phyloP scores from a whole-genome alignment of 2,797 vertebrate species.

The Lemur catta region DNA sequence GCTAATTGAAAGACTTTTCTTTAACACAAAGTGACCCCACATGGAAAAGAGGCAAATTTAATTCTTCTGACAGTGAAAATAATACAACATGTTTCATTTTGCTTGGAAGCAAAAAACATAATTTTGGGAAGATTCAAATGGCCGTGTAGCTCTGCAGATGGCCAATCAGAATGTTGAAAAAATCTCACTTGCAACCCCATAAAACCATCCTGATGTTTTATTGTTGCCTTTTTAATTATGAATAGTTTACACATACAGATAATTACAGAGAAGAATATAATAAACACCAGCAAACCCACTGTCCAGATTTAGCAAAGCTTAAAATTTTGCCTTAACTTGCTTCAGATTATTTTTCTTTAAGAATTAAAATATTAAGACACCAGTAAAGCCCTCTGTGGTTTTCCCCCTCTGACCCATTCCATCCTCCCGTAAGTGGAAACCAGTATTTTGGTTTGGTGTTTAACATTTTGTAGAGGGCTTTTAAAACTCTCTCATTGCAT shows the following conservation, averaged over 20 bases:
- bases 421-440: background rate
- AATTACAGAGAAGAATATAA: background rate
- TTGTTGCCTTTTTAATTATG: background rate
- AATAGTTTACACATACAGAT: background rate
- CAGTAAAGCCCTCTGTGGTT: background rate
- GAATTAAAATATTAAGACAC: background rate
- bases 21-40: background rate
- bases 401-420: background rate
- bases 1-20: background rate
- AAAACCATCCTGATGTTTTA: constrained; percentile 15
- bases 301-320: background rate
- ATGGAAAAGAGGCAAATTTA: background rate
- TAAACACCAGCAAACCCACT: background rate
- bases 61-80: background rate
- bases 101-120: constrained; percentile 8
- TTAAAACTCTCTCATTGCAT: background rate
- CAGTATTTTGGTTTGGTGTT: background rate
- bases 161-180: background rate
- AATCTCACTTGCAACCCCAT: background rate
- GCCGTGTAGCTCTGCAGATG: background rate
- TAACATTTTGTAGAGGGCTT: background rate
- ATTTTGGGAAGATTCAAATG: constrained; percentile 6
- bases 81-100: background rate
- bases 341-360: background rate
- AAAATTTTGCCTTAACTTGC: background rate